Evolutionary conservation across 2,888 invertebrate species (phyloP), one percentile per base, ranked within the genome.

Genomic region (Perdita meconis): DNA sequence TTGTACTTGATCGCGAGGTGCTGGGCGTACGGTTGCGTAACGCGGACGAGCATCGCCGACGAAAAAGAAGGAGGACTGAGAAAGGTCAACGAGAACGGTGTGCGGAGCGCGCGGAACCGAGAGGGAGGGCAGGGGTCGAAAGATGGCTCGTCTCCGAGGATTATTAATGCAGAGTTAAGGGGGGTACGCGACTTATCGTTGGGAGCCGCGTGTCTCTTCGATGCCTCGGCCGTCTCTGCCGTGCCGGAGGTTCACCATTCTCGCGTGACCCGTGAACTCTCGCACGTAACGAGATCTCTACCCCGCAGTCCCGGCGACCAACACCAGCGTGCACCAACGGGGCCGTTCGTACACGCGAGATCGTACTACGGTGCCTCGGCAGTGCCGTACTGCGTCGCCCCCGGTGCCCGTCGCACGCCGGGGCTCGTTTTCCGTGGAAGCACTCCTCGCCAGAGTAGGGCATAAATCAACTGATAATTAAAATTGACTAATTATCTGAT

Each of bases 191-290:
- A 85, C 82, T 84, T 85, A 83, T 86, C 83, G 83, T 66, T 75
- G 80, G 70, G 65, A 75, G 50, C 79, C 82, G 81, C 84, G 81
- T 78, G 84, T 84, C 78, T 70, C 80, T 68, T 77, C 55, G 74
- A 60, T 67, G 65, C 67, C 77, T 72, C 74, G 76, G 57, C 74
- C 81, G 83, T 82, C 81, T 77, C 83, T 82, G 76, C 82, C 80
- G 74, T 84, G 79, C 78, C 84, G 81, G 81, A 85, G 86, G 89
- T 89, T 87, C 88, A 88, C 88, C 89, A 89, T 89, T 89, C 89
- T 89, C 88, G 87, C 87, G 88, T 90, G 90, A 90, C 90, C 90
- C 87, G 86, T 89, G 89, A 89, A 89, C 89, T 88, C 87, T 89
- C 85, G 87, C 87, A 87, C 89, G 89, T 88, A 89, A 88, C 88